A percentile compares a stretch with the other conserved stretches of the same genome.
Conservation (phyloP, 2,888 invertebrate genomes). For the Hyposoter didymator region DNA sequence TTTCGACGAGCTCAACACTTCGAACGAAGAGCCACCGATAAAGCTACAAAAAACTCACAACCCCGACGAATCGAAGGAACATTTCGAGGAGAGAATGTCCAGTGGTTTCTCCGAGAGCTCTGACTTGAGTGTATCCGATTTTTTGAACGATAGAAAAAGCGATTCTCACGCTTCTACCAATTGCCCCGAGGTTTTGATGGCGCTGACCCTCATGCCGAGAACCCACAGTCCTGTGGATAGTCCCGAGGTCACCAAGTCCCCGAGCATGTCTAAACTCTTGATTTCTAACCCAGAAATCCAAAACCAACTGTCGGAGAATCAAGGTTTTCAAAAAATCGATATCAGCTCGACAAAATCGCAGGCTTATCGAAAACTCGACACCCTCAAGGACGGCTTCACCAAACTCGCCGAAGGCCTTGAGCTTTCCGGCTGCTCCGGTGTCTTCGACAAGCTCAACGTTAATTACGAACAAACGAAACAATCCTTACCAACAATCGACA, state of each 20-base stretch:
- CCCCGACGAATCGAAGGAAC: constrained; percentile 76
- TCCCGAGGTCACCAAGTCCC: constrained; percentile 66
- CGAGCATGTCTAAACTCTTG: constrained; percentile 76
- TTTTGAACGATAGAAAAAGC: constrained; percentile 75
- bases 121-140: constrained; percentile 78
- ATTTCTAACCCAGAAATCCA: constrained; percentile 81
- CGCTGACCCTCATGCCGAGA: constrained; percentile 80
- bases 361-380: constrained; percentile 62
- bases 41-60: constrained; percentile 76
- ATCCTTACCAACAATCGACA: constrained; percentile 57
- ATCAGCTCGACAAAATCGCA: constrained; percentile 72
- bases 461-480: constrained; percentile 75
- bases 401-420: constrained; percentile 73
- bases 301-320: constrained; percentile 79
- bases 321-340: constrained; percentile 80
- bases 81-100: constrained; percentile 76
- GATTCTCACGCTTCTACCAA: constrained; percentile 72
- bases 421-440: constrained; percentile 71
- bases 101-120: constrained; percentile 79
- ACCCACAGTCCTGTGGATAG: constrained; percentile 73
- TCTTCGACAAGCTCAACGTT: constrained; percentile 73
- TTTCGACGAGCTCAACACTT: constrained; percentile 49
- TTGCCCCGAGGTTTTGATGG: constrained; percentile 81
- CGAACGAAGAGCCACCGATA: constrained; percentile 73
- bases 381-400: constrained; percentile 69